Conservation (phyloP, 2,888 invertebrate genomes). For the Polyommatus iphigenia region DNA sequence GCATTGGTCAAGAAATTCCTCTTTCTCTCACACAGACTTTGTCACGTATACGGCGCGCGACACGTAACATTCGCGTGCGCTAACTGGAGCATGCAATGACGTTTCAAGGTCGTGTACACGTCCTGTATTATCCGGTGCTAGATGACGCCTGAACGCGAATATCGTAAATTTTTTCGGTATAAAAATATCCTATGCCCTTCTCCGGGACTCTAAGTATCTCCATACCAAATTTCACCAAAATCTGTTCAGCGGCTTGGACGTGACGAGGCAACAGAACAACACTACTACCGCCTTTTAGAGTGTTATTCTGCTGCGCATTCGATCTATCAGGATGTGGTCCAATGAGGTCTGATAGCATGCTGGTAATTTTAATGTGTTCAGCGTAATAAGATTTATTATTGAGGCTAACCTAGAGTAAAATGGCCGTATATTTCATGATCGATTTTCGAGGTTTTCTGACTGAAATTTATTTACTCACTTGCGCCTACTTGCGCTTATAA, state of each 20-base stretch:
- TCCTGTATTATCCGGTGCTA: slow-evolving; percentile 2
- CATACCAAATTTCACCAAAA: not conserved
- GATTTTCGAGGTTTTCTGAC: not conserved
- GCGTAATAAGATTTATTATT: not conserved
- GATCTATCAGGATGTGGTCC: not conserved
- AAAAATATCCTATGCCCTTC: no score
- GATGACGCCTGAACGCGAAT: not conserved
- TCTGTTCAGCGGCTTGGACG: not conserved
- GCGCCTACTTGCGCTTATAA: no score
- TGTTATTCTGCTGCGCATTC: not conserved
- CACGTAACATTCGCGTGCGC: slow-evolving; percentile 15
- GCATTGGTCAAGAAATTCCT: not conserved
- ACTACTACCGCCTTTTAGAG: not conserved
- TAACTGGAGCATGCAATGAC: slow-evolving; percentile 25
- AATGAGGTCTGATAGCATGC: not conserved
- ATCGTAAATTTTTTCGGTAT: no score
- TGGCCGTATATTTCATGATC: no score
- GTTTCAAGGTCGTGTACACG: slow-evolving; percentile 1
- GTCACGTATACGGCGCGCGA: slow-evolving; percentile 15
- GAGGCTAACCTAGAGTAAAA: not conserved
- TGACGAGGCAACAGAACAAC: not conserved
- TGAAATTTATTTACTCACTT: not conserved
- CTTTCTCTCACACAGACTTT: slow-evolving; percentile 1
- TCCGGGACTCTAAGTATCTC: not conserved
- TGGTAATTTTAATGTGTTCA: not conserved